Evolutionary conservation across 1,140 invertebrate species (phyloP), one percentile per base, ranked within the genome.

Genomic region (Cephus cinctus): DNA sequence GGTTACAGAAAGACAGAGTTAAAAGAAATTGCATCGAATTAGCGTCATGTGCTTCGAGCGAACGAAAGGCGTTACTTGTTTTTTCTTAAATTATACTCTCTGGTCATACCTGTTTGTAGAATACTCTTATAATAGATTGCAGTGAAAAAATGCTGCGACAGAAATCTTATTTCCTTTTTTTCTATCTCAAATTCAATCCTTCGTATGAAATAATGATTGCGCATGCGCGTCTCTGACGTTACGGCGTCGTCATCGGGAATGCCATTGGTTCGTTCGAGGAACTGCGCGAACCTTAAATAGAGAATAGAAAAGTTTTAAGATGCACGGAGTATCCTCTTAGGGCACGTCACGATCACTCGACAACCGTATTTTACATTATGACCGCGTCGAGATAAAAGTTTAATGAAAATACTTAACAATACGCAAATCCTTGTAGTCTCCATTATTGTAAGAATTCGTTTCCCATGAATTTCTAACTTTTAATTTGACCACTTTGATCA

Each of bases 261-360:
- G 6, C 25, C 25, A 27, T 6, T 6, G n/a, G 6, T 27, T 27
- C 25, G 35, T 55, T 51, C 53, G 52, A 56, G 50, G 42, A 22
- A 21, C 30, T 27, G 27, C 41, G 46, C 47, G 23, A 25, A 44
- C 32, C 15, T 63, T 65, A 59, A 65, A 59, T 62, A 52, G 59
- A 27, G n/a, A 27, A 6, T 27, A 27, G 40, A 62, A 39, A 59
- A 52, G 51, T 54, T 59, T 47, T 38, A 60, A 50, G 57, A 61
- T 57, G 55, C 55, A 63, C 56, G 32, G 35, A 50, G 52, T 54
- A 54, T 64, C 46, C 34, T 22, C 47, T 47, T 48, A 44, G 50
- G 42, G 31, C 43, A 39, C 39, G 54, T 36, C 27, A 51, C 57
- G 63, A 65, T 61, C 52, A 56, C 56, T 65, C 56, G 55, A 53